Conservation (phyloP, 2,113 vertebrate genomes). For the Rutilus rutilus region DNA sequence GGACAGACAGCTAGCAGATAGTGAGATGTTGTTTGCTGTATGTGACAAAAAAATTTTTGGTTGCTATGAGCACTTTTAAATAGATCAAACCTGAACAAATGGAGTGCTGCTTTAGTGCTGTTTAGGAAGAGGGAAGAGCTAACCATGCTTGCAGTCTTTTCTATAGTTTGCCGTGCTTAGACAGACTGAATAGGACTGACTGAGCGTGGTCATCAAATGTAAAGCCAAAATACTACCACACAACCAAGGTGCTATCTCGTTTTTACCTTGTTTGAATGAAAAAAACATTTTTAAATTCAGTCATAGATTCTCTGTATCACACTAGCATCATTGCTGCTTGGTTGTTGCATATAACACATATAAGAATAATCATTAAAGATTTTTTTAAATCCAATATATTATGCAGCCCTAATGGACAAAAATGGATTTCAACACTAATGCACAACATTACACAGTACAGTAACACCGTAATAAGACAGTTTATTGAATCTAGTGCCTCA, state of each 20-base stretch:
- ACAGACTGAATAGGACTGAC: background rate
- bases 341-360: background rate
- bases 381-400: background rate
- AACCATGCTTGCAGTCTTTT: background rate
- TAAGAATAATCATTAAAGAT: background rate
- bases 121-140: background rate
- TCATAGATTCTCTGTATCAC: background rate
- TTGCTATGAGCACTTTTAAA: background rate
- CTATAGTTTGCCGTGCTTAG: background rate
- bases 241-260: background rate
- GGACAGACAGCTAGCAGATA: no score
- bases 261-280: conserved; percentile 3
- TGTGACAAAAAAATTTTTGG: no score
- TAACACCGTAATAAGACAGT: background rate
- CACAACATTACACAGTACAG: background rate
- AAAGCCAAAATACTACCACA: background rate
- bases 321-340: background rate
- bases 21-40: no score
- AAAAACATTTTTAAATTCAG: background rate
- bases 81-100: background rate
- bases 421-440: conserved; percentile 17
- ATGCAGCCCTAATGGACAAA: background rate
- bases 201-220: background rate
- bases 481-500: background rate
- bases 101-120: background rate